Base-by-base conservation (phyloP, 1,140 invertebrate genomes). In the Drosophila miranda region DNA sequence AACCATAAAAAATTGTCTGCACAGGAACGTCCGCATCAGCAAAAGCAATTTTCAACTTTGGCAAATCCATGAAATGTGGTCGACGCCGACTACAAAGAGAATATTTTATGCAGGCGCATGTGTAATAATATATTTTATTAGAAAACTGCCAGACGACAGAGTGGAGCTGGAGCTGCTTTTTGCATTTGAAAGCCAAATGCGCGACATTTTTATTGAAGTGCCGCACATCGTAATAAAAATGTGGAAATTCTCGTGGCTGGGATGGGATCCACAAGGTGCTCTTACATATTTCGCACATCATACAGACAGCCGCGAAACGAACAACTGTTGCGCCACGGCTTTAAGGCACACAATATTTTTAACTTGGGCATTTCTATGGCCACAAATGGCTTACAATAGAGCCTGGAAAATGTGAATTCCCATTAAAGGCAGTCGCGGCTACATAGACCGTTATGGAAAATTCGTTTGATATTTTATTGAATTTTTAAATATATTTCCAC, bases 71-170 rank as follows among this genome's bases (percentile, higher is more conserved):
- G 70, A 77, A 77, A 77, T 69, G 59, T 77, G 71, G 74, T 63
- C 45, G 70, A 77, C 63, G 11, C 30, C 34, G 34, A 38, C 34
- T 74, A 77, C 71, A 77, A 77, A 77, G 64, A 70, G 71, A 59
- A 63, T 77, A 77, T 69, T 74, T 74, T 74, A 69, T 76, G 70
- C 34, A 13, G 34, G 34, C 34, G 34, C 34, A 38, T 38, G 34
- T 38, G 9, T 74, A 69, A 77, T 74, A 69, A 77, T 69, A 74
- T 77, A 69, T 77, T 77, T 74, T 73, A 69, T 76, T 74, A 76
- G 73, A 59, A 59, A 41, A 34, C 54, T 50, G 51, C 19, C n/a
- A 51, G 46, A 26, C 44, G 34, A 38, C 34, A 13, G 34, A 38
- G 34, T 38, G 34, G 34, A 1, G 30, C 9, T 4, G 34, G 30